Evolutionary conservation across 1,140 invertebrate genomes (phyloP).

Genomic region (Goniozus legneri): DNA sequence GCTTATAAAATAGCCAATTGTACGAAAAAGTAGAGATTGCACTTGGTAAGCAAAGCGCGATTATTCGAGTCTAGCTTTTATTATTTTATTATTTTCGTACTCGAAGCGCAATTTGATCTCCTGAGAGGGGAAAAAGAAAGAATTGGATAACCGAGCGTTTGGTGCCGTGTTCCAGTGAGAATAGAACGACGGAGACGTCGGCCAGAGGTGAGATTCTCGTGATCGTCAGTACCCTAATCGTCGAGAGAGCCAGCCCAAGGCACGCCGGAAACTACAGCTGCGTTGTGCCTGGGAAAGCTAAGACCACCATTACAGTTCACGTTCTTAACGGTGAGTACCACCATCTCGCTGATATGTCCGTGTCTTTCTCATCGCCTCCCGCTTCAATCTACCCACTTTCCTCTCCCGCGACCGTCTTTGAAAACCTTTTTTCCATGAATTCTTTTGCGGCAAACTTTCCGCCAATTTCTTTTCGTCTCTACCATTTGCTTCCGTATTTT

Average conservation of each 20-base stretch:
- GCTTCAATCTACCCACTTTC: not conserved
- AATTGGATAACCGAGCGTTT: too few relatives aligned
- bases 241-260: slow-evolving; percentile 55
- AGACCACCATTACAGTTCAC: slow-evolving; percentile 52
- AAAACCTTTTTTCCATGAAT: slow-evolving; percentile 15
- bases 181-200: slow-evolving; percentile 55
- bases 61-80: too few relatives aligned
- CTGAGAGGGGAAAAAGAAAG: too few relatives aligned
- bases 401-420: slow-evolving; percentile 8
- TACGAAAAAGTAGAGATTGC: too few relatives aligned
- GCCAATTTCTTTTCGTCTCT: slow-evolving; percentile 15
- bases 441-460: slow-evolving; percentile 9
- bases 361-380: not conserved
- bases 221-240: slow-evolving; percentile 57
- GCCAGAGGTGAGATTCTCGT: slow-evolving; percentile 49
- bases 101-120: too few relatives aligned
- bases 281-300: slow-evolving; percentile 52
- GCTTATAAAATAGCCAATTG: too few relatives aligned
- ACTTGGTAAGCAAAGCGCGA: too few relatives aligned
- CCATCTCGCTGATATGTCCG: slow-evolving; percentile 1
- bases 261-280: slow-evolving; percentile 63
- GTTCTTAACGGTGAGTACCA: slow-evolving; percentile 53
- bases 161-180: slow-evolving; percentile 41
- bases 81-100: too few relatives aligned
- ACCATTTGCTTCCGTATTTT: too few relatives aligned